These are phyloP conservation scores for Platorchestia sp. DNA, from an alignment of 1,140 invertebrate genomes.

Conservation along the genomic window DNA sequence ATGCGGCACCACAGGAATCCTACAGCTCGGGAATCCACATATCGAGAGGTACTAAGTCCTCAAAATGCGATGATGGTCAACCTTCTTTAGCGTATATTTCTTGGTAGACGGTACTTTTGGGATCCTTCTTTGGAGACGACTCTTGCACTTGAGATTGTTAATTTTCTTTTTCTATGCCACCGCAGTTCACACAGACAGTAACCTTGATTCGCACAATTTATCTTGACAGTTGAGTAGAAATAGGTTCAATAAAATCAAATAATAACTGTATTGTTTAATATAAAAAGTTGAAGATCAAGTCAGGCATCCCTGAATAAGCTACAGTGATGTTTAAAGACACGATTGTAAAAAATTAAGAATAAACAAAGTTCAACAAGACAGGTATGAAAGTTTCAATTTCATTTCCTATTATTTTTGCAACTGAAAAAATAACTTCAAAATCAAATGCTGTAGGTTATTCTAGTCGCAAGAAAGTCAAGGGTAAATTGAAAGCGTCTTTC, in stretches of 20 bases:
- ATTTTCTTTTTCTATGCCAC: too few species aligned
- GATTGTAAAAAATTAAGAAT: background rate
- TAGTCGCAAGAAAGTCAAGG: background rate
- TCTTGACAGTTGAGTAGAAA: background rate
- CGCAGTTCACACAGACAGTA: too few species aligned
- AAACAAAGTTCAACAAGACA: background rate
- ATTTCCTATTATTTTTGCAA: background rate
- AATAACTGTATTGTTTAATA: background rate
- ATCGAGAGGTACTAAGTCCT: too few species aligned
- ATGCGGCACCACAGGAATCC: too few species aligned
- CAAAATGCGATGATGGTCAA: too few species aligned
- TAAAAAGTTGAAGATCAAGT: slow-evolving; percentile 18
- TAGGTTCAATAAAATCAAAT: background rate
- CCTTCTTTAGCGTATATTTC: too few species aligned
- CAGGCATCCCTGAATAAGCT: background rate
- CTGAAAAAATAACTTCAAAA: background rate
- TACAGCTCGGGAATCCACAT: too few species aligned
- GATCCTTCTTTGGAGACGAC: too few species aligned
- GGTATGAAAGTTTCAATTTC: background rate
- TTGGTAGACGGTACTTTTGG: too few species aligned
- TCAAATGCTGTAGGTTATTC: background rate
- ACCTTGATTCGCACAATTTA: too few species aligned
- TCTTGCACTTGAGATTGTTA: too few species aligned
- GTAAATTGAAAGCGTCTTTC: background rate
- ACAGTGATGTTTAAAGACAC: background rate